Evolutionary conservation across 2,888 invertebrate species (phyloP).

Genomic region (Empis stercorea): DNA sequence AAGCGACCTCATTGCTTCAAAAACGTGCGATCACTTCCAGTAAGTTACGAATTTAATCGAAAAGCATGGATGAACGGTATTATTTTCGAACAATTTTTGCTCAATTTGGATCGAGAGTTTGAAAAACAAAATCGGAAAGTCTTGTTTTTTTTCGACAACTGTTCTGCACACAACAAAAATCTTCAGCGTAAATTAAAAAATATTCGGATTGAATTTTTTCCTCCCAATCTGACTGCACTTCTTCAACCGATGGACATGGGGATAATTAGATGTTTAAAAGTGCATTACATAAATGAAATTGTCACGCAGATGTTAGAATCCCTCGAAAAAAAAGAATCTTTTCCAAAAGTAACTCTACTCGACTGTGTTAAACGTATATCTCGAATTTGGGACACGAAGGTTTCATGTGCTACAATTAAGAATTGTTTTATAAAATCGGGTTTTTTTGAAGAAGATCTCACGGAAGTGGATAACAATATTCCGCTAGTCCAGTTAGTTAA

Average conservation of each 20-base stretch:
- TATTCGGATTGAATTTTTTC: background rate
- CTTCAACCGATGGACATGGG: background rate
- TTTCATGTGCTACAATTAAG: background rate
- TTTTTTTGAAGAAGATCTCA: too few relatives aligned
- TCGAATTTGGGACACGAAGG: too few relatives aligned
- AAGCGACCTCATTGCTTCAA: constrained; percentile 24
- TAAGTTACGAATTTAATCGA: constrained; percentile 17
- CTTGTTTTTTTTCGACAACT: constrained; percentile 2
- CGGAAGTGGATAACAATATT: too few relatives aligned
- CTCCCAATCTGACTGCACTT: background rate
- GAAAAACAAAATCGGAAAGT: constrained; percentile 3
- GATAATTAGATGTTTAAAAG: background rate
- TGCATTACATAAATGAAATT: background rate
- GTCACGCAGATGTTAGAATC: background rate
- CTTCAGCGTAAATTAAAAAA: background rate
- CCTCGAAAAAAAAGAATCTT: too few relatives aligned
- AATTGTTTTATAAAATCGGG: too few relatives aligned
- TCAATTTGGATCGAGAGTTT: background rate
- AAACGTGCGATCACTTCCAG: constrained; percentile 17
- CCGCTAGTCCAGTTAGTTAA: background rate
- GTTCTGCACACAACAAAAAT: background rate
- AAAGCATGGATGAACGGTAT: constrained; percentile 20
- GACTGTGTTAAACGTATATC: too few relatives aligned
- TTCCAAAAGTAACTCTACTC: too few relatives aligned
- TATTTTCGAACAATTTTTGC: constrained; percentile 6